These are phyloP conservation scores for Campoplex nolae DNA, from an alignment of 2,888 invertebrate genomes.

Conservation along the genomic window DNA sequence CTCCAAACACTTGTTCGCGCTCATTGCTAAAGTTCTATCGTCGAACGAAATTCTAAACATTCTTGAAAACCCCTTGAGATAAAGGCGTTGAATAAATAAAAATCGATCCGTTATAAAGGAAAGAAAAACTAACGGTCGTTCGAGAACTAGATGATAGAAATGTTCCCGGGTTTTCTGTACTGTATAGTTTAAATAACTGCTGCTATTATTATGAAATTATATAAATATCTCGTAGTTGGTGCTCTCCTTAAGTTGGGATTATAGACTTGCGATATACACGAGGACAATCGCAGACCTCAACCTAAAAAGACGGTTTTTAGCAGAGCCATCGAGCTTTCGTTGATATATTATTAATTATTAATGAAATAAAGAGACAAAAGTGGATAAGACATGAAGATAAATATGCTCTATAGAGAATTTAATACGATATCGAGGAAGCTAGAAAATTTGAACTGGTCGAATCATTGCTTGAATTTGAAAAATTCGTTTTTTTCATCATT, in stretches of 20 bases:
- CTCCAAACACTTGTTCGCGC: constrained; percentile 50
- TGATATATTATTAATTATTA: constrained; percentile 58
- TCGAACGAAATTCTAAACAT: constrained; percentile 19
- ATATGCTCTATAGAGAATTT: constrained; percentile 52
- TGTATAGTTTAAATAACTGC: constrained; percentile 47
- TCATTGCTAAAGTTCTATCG: constrained; percentile 47
- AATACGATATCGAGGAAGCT: constrained; percentile 31
- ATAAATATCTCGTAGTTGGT: constrained; percentile 56
- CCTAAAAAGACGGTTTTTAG: constrained; percentile 47
- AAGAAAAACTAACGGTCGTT: constrained; percentile 29
- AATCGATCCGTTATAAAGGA: neutral
- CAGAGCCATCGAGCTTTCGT: constrained; percentile 64
- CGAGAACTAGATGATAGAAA: constrained; percentile 33
- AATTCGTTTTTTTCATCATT: constrained; percentile 13
- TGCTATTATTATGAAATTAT: constrained; percentile 34
- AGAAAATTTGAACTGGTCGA: constrained; percentile 32
- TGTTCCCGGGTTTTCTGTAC: constrained; percentile 56
- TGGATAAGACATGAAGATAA: constrained; percentile 3
- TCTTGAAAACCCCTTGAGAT: constrained; percentile 6
- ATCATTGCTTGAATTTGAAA: constrained; percentile 23
- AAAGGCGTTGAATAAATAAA: neutral
- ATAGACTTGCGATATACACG: constrained; percentile 20
- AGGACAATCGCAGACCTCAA: constrained; percentile 14
- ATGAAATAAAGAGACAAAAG: constrained; percentile 13
- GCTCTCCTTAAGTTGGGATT: constrained; percentile 44